These are phyloP conservation scores for Pelagia noctiluca DNA, from an alignment of 30 jellyfish, hydroid and myxozoan genomes.

Conservation along the genomic window DNA sequence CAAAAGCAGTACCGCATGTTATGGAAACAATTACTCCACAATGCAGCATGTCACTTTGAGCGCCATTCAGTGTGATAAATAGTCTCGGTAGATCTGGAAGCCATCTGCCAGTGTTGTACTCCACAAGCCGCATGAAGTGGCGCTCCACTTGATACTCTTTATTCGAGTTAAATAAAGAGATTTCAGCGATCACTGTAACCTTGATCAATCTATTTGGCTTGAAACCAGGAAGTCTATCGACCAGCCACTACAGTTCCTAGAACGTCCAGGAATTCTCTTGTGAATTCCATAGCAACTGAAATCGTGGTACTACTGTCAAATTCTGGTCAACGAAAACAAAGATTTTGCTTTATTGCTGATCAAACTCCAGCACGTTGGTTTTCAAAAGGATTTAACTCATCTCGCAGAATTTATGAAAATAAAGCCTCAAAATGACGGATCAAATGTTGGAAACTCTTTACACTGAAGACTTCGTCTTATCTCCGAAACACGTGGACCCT, in stretches of 20 bases:
- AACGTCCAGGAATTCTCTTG: too few species aligned
- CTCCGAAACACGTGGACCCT: conserved; percentile 79
- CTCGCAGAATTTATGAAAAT: too few species aligned
- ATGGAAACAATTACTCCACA: conserved; percentile 56
- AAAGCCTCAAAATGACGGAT: conserved; percentile 49
- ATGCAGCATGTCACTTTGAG: conserved; percentile 54
- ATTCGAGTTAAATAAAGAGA: too few species aligned
- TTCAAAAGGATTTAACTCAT: too few species aligned
- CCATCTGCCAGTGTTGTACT: conserved; percentile 48
- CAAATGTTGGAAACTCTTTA: conserved; percentile 73
- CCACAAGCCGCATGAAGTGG: neutral
- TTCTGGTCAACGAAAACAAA: too few species aligned
- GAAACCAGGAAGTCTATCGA: too few species aligned
- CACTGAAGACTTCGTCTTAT: conserved; percentile 54
- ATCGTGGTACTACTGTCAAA: too few species aligned
- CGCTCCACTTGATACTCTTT: neutral
- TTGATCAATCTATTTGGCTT: neutral
- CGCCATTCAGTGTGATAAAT: conserved; percentile 58
- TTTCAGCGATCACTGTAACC: too few species aligned
- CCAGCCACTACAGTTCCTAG: too few species aligned
- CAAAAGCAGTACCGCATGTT: conserved; percentile 74
- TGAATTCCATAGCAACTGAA: too few species aligned
- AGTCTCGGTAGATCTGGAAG: neutral
- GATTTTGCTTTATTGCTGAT: too few species aligned
- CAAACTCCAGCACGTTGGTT: too few species aligned